Evolutionary conservation across 1,140 invertebrate genomes (phyloP).

Genomic region (Ylistrum balloti): DNA sequence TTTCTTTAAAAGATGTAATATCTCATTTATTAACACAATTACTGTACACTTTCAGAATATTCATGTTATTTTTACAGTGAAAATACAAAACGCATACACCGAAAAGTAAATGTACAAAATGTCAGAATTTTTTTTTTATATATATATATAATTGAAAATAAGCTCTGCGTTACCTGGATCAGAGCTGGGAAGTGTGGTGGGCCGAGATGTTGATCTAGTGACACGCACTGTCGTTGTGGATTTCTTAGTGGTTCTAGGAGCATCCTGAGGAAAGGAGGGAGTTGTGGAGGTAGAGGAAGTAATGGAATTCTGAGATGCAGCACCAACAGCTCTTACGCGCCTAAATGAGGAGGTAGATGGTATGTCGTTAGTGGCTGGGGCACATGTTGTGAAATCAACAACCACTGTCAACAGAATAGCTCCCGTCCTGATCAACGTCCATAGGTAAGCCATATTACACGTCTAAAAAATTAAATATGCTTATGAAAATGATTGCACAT

Average conservation of each 20-base stretch:
- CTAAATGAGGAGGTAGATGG: neutral
- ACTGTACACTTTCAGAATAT: too few relatives aligned
- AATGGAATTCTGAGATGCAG: constrained; percentile 25
- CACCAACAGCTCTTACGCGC: neutral
- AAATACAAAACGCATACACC: too few relatives aligned
- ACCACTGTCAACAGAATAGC: neutral
- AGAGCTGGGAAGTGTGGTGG: neutral
- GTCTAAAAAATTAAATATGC: neutral
- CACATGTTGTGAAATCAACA: neutral
- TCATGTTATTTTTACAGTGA: too few relatives aligned
- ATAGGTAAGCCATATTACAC: neutral
- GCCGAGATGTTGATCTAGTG: neutral
- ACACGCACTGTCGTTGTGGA: neutral
- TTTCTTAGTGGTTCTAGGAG: neutral
- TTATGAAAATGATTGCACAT: neutral
- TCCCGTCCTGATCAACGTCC: neutral
- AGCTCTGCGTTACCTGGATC: neutral
- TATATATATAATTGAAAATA: too few relatives aligned
- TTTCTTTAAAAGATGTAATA: too few relatives aligned
- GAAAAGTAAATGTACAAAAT: too few relatives aligned
- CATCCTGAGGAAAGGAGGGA: neutral
- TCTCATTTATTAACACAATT: too few relatives aligned
- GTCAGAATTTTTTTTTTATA: too few relatives aligned
- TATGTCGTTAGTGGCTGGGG: neutral
- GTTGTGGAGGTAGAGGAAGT: neutral